Conservation (phyloP, 1,140 invertebrate genomes). For the Pachyrhynchus sulphureomaculatus region DNA sequence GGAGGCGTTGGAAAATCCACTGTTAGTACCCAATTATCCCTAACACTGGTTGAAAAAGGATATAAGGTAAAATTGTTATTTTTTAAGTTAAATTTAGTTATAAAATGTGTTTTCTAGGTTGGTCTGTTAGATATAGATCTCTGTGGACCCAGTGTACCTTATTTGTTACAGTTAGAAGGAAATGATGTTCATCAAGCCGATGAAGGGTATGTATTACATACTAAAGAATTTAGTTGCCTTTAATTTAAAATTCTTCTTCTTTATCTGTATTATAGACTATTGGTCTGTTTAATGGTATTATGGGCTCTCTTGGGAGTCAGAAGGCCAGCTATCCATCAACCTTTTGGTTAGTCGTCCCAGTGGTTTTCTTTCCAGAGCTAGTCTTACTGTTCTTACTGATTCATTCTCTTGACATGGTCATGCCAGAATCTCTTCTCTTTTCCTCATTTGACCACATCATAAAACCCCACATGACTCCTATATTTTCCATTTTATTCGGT, state of each 20-base stretch:
- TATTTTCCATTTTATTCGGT: too few relatives aligned
- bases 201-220: conserved; percentile 40
- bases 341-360: too few relatives aligned
- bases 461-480: too few relatives aligned
- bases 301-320: too few relatives aligned
- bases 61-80: conserved; percentile 68
- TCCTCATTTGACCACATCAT: too few relatives aligned
- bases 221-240: neutral
- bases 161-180: conserved; percentile 67
- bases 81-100: neutral
- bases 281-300: too few relatives aligned
- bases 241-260: neutral
- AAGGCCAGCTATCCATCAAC: too few relatives aligned
- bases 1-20: conserved; percentile 97
- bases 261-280: too few relatives aligned
- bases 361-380: too few relatives aligned
- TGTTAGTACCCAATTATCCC: conserved; percentile 83
- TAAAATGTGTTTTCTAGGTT: conserved; percentile 58
- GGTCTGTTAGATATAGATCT: conserved; percentile 91
- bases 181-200: conserved; percentile 83
- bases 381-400: too few relatives aligned
- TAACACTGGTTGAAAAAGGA: conserved; percentile 76
- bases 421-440: too few relatives aligned
- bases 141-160: conserved; percentile 83
- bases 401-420: too few relatives aligned